Evolutionary conservation across 1,140 invertebrate species (phyloP).

Genomic region (Diuraphis noxia): DNA sequence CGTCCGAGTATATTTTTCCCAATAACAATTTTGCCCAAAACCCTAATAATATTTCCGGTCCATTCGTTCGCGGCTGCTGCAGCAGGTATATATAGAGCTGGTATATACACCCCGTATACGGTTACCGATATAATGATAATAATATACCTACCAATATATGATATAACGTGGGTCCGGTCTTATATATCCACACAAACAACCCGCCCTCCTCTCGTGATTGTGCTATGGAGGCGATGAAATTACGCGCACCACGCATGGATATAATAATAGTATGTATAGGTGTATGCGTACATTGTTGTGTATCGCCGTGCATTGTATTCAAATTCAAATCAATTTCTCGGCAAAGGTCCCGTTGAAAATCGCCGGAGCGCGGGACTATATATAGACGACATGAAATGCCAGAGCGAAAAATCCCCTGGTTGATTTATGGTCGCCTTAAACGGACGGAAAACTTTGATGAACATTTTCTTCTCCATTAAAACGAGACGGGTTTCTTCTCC

Average conservation of each 20-base stretch:
- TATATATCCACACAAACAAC: background rate
- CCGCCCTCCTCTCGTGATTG: background rate
- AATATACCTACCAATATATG: background rate
- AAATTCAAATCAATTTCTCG: slow-evolving; percentile 34
- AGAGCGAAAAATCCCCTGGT: background rate
- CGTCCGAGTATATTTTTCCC: background rate
- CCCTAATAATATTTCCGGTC: slow-evolving; percentile 18
- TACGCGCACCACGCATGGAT: background rate
- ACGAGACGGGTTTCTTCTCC: background rate
- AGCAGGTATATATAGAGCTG: background rate
- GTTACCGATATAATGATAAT: background rate
- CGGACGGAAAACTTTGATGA: slow-evolving; percentile 43
- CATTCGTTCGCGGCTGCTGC: background rate
- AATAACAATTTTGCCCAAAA: background rate
- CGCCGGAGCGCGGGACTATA: background rate
- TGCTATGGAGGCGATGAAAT: background rate
- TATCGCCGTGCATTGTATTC: slow-evolving; percentile 18
- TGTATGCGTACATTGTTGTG: background rate
- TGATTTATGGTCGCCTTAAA: slow-evolving; percentile 45
- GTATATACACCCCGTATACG: background rate
- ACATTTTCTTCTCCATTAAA: slow-evolving; percentile 49
- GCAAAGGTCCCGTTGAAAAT: background rate
- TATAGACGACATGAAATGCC: background rate
- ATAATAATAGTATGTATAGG: too few relatives aligned
- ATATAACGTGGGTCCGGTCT: background rate